Percentiles rank a stretch among this genome's conserved stretches.
These are phyloP conservation scores for Leptonema lineaticorne DNA, from an alignment of 1,140 invertebrate genomes.

Conservation along the genomic window DNA sequence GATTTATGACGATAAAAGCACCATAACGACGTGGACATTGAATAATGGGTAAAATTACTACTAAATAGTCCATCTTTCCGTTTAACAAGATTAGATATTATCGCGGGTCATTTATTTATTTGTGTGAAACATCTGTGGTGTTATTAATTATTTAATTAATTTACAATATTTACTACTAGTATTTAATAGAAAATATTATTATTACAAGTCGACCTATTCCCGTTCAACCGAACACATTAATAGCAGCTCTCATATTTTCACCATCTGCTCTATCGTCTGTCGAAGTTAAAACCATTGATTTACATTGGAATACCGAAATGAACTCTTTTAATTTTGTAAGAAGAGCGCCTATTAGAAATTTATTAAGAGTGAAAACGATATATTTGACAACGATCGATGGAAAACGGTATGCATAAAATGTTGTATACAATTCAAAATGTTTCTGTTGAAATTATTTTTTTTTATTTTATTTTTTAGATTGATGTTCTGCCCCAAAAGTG, in stretches of 20 bases:
- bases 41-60: constrained; percentile 24
- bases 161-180: too few relatives aligned
- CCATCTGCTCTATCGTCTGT: constrained; percentile 9
- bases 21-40: constrained; percentile 26
- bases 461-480: constrained; percentile 21
- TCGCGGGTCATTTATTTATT: too few relatives aligned
- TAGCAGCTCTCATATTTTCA: constrained; percentile 27
- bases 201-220: constrained; percentile 23
- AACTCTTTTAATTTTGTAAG: constrained; percentile 29
- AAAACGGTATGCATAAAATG: constrained; percentile 24
- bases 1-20: constrained; percentile 29
- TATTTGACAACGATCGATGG: constrained; percentile 27
- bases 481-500: constrained; percentile 24
- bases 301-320: constrained; percentile 33
- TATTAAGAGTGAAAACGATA: constrained; percentile 18
- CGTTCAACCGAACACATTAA: constrained; percentile 17
- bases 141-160: too few relatives aligned
- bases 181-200: too few relatives aligned
- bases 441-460: background rate
- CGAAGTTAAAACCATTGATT: constrained; percentile 22
- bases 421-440: background rate
- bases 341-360: constrained; percentile 25
- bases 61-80: too few relatives aligned
- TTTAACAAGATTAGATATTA: too few relatives aligned
- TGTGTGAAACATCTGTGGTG: too few relatives aligned